A percentile compares a stretch with the other conserved stretches of the same genome.
phyloP scores from a whole-genome alignment of 2,113 vertebrate genomes.

The Myrmecobius fasciatus region DNA sequence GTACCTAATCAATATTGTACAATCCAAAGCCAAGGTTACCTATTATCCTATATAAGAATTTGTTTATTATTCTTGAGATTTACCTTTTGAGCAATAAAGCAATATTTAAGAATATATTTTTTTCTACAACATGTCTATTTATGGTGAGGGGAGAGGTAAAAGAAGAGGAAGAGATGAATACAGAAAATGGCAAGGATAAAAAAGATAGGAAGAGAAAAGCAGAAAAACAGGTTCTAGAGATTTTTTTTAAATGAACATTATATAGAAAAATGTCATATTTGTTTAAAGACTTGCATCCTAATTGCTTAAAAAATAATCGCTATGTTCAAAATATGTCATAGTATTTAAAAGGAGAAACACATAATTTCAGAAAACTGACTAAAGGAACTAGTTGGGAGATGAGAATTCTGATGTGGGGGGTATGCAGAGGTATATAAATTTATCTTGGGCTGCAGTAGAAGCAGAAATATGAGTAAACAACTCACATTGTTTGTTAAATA shows the following conservation, averaged over 20 bases:
- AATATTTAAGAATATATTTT: slow-evolving; percentile 27
- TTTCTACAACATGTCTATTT: background rate
- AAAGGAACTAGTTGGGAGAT: background rate
- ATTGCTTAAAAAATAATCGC: background rate
- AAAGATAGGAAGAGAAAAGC: background rate
- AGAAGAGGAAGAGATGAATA: background rate
- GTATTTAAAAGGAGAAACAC: background rate
- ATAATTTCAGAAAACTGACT: background rate
- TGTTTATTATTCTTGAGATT: no score
- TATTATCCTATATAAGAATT: no score
- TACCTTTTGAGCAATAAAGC: background rate
- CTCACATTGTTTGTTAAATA: background rate
- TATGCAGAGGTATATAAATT: background rate
- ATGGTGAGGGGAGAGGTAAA: background rate
- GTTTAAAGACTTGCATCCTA: background rate
- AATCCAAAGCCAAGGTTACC: no score
- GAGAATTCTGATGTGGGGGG: background rate
- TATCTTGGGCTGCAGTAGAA: background rate
- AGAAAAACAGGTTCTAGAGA: background rate
- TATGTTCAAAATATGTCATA: background rate
- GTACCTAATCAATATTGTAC: no score
- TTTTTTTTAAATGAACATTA: background rate
- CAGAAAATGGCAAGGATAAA: background rate
- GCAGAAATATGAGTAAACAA: background rate
- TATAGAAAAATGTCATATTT: background rate